Conservation (phyloP, 2,888 invertebrate species). For the Melikaiella ostensackeni region DNA sequence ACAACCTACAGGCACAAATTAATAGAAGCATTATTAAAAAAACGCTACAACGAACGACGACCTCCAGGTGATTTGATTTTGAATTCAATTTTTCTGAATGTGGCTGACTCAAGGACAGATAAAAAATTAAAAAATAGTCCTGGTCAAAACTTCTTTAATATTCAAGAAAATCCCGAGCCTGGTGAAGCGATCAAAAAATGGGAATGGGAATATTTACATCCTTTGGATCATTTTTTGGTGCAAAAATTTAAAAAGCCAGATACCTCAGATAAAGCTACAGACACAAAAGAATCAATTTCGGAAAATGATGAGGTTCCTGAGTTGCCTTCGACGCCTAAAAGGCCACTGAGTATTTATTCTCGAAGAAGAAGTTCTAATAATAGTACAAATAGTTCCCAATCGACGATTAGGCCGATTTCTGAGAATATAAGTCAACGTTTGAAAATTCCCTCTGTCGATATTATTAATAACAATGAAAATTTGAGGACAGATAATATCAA, state of each 20-base stretch:
- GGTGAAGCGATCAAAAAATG: constrained; percentile 48
- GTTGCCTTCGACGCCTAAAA: not conserved
- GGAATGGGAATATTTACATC: constrained; percentile 59
- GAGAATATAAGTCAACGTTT: no score
- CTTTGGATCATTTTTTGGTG: constrained; percentile 67
- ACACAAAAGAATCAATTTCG: constrained; percentile 42
- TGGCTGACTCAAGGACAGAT: constrained; percentile 53
- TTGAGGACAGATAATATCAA: not conserved
- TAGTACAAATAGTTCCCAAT: not conserved
- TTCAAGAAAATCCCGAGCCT: constrained; percentile 60
- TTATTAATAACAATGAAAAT: not conserved
- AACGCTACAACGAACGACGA: constrained; percentile 64
- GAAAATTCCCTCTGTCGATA: no score
- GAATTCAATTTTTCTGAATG: constrained; percentile 70
- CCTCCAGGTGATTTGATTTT: constrained; percentile 71
- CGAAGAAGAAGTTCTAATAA: not conserved
- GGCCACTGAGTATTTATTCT: not conserved
- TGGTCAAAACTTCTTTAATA: constrained; percentile 61
- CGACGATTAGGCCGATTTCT: not conserved
- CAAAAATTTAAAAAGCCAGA: constrained; percentile 49
- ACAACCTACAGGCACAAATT: constrained; percentile 55
- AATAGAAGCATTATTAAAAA: constrained; percentile 63
- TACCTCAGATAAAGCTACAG: constrained; percentile 62
- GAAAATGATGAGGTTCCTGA: constrained; percentile 22
- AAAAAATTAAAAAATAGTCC: constrained; percentile 52